phyloP scores from a whole-genome alignment of 2,113 vertebrate genomes.

The Eolophus roseicapilla region DNA sequence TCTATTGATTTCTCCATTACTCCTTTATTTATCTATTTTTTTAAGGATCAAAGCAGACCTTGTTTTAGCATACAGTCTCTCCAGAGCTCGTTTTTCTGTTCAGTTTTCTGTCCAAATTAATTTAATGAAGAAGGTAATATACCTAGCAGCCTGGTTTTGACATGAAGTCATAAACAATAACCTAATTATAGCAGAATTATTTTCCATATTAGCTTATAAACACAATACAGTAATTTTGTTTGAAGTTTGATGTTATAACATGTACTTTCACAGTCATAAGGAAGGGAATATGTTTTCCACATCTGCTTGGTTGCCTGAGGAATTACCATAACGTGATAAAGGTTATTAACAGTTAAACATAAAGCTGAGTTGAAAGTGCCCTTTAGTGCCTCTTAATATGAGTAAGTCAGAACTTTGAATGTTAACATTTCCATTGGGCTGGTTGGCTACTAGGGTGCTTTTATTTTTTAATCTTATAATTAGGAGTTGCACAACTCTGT shows the following conservation, averaged over 20 bases:
- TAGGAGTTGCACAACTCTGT: neutral
- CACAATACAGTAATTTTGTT: neutral
- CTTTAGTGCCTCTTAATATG: neutral
- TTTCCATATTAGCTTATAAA: neutral
- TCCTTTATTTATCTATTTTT: neutral
- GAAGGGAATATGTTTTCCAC: neutral
- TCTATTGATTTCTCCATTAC: neutral
- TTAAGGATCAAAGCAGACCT: neutral
- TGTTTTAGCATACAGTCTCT: neutral
- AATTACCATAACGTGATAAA: neutral
- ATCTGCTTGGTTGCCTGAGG: neutral
- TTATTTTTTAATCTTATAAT: slow-evolving; percentile 21
- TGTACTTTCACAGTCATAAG: neutral
- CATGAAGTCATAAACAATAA: neutral
- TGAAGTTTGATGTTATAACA: neutral
- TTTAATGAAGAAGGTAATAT: neutral
- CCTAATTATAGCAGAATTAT: neutral
- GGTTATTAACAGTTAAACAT: neutral
- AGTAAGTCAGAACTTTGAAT: neutral
- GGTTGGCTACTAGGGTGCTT: neutral
- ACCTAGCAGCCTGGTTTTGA: neutral
- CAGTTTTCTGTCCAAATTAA: neutral
- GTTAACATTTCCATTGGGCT: neutral
- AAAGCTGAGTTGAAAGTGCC: neutral
- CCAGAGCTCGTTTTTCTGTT: neutral